Evolutionary conservation across 2,113 vertebrate genomes (phyloP), one percentile per base, ranked within the genome.

Genomic region (Neoarius graeffei): DNA sequence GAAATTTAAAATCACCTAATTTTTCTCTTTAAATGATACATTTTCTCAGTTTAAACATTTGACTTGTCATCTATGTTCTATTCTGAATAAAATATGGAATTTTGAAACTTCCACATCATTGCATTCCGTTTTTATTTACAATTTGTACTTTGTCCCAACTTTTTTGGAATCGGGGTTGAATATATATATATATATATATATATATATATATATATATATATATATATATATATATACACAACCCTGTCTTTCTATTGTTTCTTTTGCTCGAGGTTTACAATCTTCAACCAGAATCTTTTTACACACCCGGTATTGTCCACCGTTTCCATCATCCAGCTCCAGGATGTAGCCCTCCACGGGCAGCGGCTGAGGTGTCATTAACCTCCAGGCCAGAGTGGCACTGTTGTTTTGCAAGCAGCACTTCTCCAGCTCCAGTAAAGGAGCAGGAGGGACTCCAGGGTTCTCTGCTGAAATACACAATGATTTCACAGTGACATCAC

Each of bases 321-420:
- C 97, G 3, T 97, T 97, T 86, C 98, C 98, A 5, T 99, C 98
- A 15, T 99, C 98, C 87, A 99, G 96, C 93, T 99, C 98, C 92
- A 99, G 95, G 91, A 99, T 96, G 92, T 99, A 99, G 85, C 97
- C 98, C 11, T 99, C 98, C 2, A 98, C 96, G 0, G 96, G 95
- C 89, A 93, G 96, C 85, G 94, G 93, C 50, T 93, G 93, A 88
- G 96, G 95, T 48, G 94, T 94, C 0, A 95, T 94, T 42, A 97
- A 96, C 94, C 97, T 97, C 98, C 98, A 99, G 91, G 98, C 98
- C 94, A 99, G 92, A 0, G 98, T 99, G 93, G 97, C 98, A 0
- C 97, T 99, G 96, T 99, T 99, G 94, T 99, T 98, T 30, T 97
- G 94, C 76, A 97, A 97, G 91, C 98, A 98, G 91, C 98, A 99